Conservation (phyloP, 2,888 invertebrate species). For the Parochlus steinenii region DNA sequence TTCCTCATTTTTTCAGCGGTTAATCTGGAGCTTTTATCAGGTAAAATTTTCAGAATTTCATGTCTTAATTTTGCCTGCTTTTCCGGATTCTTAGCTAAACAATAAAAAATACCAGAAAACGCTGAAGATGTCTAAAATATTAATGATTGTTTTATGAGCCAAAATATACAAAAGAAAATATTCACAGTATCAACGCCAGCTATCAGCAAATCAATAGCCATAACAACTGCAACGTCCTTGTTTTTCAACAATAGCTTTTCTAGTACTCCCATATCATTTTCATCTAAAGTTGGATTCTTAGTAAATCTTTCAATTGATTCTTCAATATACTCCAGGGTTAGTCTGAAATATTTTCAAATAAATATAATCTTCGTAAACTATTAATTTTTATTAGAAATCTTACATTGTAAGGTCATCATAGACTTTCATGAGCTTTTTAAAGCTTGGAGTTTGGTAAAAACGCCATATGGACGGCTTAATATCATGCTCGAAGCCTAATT, state of each 20-base stretch:
- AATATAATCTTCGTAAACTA: no score
- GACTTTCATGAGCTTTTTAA: slow-evolving; percentile 22
- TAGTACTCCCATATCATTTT: slow-evolving; percentile 31
- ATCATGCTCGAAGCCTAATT: slow-evolving; percentile 19
- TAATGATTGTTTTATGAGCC: no score
- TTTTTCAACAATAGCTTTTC: slow-evolving; percentile 35
- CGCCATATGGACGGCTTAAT: slow-evolving; percentile 24
- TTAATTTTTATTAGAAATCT: neutral
- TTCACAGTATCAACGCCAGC: slow-evolving; percentile 44
- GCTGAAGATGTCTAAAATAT: slow-evolving; percentile 40
- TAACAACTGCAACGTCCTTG: slow-evolving; percentile 33
- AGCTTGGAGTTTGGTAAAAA: slow-evolving; percentile 21
- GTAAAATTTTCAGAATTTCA: slow-evolving; percentile 34
- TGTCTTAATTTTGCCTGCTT: slow-evolving; percentile 44
- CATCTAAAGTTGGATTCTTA: no score
- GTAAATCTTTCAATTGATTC: no score
- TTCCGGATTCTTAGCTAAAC: slow-evolving; percentile 42
- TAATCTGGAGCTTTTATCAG: slow-evolving; percentile 26
- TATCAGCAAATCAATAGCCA: slow-evolving; percentile 39
- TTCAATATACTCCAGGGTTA: no score
- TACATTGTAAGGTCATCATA: slow-evolving; percentile 25
- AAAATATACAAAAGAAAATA: no score
- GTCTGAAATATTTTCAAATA: no score
- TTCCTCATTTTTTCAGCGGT: slow-evolving; percentile 30
- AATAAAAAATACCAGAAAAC: slow-evolving; percentile 37